These are phyloP conservation scores for Amphibalanus amphitrite DNA, from an alignment of 1,140 invertebrate species.

Conservation along the genomic window DNA sequence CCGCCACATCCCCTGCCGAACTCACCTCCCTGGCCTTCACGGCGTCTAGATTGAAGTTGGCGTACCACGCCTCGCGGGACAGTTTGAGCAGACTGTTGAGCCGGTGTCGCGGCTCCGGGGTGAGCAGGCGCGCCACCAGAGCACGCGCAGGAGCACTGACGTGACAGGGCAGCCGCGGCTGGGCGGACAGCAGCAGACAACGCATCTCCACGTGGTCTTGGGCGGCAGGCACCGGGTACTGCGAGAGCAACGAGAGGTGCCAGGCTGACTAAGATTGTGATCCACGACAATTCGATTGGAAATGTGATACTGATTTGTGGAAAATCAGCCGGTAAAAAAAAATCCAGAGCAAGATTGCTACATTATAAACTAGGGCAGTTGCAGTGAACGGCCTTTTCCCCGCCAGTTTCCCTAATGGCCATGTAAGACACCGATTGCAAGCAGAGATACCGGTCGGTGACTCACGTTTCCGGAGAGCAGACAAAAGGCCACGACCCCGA, in stretches of 20 bases:
- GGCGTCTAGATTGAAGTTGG: conserved; percentile 29
- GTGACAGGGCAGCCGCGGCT: neutral
- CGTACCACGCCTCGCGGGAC: conserved; percentile 31
- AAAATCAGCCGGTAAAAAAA: too few relatives aligned
- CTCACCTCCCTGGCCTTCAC: conserved; percentile 20
- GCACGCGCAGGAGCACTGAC: conserved; percentile 23
- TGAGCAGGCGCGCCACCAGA: conserved; percentile 28
- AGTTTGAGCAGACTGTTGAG: conserved; percentile 29
- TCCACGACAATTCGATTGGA: too few relatives aligned
- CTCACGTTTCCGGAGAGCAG: conserved; percentile 59
- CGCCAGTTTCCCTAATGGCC: too few relatives aligned
- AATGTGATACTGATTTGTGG: too few relatives aligned
- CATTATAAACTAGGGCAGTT: too few relatives aligned
- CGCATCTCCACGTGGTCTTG: conserved; percentile 14
- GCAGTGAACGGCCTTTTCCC: too few relatives aligned
- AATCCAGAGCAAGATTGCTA: too few relatives aligned
- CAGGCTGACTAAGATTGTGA: too few relatives aligned
- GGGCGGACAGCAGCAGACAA: neutral
- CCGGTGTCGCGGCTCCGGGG: conserved; percentile 26
- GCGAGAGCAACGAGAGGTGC: too few relatives aligned
- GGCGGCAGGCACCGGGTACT: neutral
- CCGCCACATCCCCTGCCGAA: too few relatives aligned
- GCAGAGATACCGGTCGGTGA: too few relatives aligned
- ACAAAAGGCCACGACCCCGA: conserved; percentile 62
- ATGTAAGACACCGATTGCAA: too few relatives aligned